phyloP scores from a whole-genome alignment of 2,797 vertebrate genomes.

The Anguilla pacifica region DNA sequence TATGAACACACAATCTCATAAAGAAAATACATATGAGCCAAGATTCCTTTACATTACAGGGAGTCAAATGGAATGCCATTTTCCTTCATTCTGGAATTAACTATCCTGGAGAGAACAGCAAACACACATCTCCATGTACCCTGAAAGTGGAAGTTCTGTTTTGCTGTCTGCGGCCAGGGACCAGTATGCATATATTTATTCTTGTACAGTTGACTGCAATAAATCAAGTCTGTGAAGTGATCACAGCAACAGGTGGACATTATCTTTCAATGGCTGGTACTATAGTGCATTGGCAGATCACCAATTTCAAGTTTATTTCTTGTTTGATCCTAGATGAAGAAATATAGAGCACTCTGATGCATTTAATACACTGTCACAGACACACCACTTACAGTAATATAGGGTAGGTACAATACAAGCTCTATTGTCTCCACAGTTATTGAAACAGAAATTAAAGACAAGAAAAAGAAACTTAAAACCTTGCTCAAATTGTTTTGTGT shows the following conservation, averaged over 20 bases:
- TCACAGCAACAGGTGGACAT: constrained; percentile 42
- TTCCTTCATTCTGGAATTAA: constrained; percentile 50
- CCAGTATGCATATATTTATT: constrained; percentile 48
- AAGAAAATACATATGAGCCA: constrained; percentile 47
- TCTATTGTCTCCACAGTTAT: constrained; percentile 22
- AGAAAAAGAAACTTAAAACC: constrained; percentile 31
- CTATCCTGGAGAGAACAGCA: constrained; percentile 47
- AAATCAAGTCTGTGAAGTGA: constrained; percentile 44
- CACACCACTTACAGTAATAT: constrained; percentile 58
- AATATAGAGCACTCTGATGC: constrained; percentile 43
- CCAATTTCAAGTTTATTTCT: constrained; percentile 30
- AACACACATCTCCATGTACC: constrained; percentile 41
- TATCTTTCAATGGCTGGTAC: constrained; percentile 39
- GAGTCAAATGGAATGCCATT: constrained; percentile 55
- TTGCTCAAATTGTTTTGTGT: constrained; percentile 29
- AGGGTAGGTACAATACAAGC: constrained; percentile 52
- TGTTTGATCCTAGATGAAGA: not conserved
- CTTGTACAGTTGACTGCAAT: constrained; percentile 14
- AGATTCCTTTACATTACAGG: constrained; percentile 73
- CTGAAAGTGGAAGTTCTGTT: not conserved
- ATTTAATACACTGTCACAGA: constrained; percentile 59
- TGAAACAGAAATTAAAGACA: constrained; percentile 19
- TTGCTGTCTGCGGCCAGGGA: constrained; percentile 39
- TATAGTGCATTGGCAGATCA: constrained; percentile 27
- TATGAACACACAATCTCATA: constrained; percentile 71